A percentile compares a stretch with the other conserved stretches of the same genome.
Evolutionary conservation across 1,140 invertebrate species (phyloP).

Genomic region (Micrasema minimum): DNA sequence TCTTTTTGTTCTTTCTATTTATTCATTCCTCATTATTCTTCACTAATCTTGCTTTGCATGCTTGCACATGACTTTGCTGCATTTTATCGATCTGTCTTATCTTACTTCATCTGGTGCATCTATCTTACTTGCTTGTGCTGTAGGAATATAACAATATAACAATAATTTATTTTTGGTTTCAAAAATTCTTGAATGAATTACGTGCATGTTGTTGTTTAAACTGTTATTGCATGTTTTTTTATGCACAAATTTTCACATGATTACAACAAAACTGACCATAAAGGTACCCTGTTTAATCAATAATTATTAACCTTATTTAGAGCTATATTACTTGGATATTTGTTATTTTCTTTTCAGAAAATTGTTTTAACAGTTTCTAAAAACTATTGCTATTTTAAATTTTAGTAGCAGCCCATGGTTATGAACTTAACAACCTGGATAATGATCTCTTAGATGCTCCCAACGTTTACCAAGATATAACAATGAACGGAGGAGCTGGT

Average conservation of each 20-base stretch:
- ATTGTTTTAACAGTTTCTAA: conserved; percentile 13
- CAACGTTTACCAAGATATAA: conserved; percentile 65
- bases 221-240: conserved; percentile 6
- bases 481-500: conserved; percentile 45
- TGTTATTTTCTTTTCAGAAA: not conserved
- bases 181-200: not conserved
- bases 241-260: conserved; percentile 13
- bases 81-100: not conserved
- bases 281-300: conserved; percentile 29
- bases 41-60: conserved; percentile 6
- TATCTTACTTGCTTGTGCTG: conserved; percentile 6
- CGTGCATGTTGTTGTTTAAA: conserved; percentile 1
- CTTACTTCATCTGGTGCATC: not conserved
- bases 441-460: conserved; percentile 71
- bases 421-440: conserved; percentile 72
- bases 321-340: not conserved
- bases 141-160: conserved; percentile 8
- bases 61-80: conserved; percentile 3
- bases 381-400: conserved; percentile 36
- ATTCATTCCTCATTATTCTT: not conserved
- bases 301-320: conserved; percentile 1
- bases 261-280: conserved; percentile 27
- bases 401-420: conserved; percentile 70
- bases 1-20: conserved; percentile 7
- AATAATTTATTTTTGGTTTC: too few relatives aligned